A percentile compares a stretch with the other conserved stretches of the same genome.
Conservation (phyloP, 2,113 vertebrate genomes). For the Oncorhynchus tshawytscha region DNA sequence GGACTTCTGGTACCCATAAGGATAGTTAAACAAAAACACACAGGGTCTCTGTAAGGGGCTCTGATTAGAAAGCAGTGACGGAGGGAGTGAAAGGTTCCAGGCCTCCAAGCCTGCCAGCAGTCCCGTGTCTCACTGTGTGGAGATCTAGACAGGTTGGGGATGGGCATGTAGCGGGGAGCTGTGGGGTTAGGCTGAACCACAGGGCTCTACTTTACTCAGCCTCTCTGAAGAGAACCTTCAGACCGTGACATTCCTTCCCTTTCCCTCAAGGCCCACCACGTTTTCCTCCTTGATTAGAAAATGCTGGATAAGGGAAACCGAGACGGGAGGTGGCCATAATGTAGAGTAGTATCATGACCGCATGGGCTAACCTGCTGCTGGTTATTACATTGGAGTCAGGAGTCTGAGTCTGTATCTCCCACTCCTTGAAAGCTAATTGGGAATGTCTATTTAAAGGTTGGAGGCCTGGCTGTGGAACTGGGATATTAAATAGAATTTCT, state of each 20-base stretch:
- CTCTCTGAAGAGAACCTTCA: background rate
- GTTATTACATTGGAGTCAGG: slow-evolving; percentile 32
- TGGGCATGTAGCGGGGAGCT: slow-evolving; percentile 29
- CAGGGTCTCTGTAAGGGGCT: background rate
- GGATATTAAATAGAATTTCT: slow-evolving; percentile 59
- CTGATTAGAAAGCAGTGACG: slow-evolving; percentile 60
- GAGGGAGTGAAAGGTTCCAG: slow-evolving; percentile 55
- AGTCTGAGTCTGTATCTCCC: slow-evolving; percentile 36
- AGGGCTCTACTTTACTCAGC: slow-evolving; percentile 20
- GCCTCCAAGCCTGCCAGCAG: slow-evolving; percentile 72
- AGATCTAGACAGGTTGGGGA: slow-evolving; percentile 60
- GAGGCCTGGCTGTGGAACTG: background rate
- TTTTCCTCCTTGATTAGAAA: slow-evolving; percentile 39
- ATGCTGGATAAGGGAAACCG: slow-evolving; percentile 39
- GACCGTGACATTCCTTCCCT: slow-evolving; percentile 16
- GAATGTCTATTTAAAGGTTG: slow-evolving; percentile 63
- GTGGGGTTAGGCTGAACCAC: slow-evolving; percentile 27
- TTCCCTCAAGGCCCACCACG: slow-evolving; percentile 11
- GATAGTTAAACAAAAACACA: background rate
- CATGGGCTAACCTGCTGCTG: background rate
- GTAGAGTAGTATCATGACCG: slow-evolving; percentile 34
- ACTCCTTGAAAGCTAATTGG: slow-evolving; percentile 50
- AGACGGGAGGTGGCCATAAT: slow-evolving; percentile 16
- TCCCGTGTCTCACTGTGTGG: slow-evolving; percentile 73
- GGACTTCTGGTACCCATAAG: too few relatives aligned